phyloP scores from a whole-genome alignment of 2,113 vertebrate genomes.

The Myrmecophaga tridactyla region DNA sequence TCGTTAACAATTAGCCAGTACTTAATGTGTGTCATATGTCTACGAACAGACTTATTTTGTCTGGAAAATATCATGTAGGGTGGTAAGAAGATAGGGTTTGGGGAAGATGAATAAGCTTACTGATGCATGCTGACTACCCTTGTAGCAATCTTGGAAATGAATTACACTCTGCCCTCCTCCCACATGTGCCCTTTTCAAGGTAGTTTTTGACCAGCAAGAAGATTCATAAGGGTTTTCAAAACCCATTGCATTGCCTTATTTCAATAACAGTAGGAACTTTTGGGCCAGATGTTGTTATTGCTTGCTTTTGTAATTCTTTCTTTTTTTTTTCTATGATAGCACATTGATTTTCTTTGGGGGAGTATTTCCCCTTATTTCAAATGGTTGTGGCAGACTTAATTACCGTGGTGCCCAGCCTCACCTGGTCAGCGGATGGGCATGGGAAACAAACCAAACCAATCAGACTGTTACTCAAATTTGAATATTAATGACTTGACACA shows the following conservation, averaged over 20 bases:
- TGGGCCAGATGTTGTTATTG: background rate
- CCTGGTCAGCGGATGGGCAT: background rate
- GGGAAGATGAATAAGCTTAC: background rate
- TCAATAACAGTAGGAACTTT: background rate
- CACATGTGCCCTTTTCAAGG: background rate
- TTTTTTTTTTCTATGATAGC: background rate
- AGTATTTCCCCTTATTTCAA: background rate
- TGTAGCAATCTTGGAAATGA: constrained; percentile 15
- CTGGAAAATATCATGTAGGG: background rate
- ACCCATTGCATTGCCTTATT: background rate
- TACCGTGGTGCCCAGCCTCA: background rate
- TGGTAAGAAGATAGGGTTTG: background rate
- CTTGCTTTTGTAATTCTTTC: background rate
- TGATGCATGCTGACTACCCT: background rate
- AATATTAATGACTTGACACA: background rate
- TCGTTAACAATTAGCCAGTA: too few relatives aligned
- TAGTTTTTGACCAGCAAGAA: background rate
- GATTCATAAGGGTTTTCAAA: background rate
- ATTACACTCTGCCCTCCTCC: background rate
- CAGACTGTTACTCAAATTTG: background rate
- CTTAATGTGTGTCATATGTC: background rate
- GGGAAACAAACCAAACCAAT: background rate
- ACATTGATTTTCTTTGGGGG: background rate
- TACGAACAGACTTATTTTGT: background rate
- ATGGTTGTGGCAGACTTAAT: background rate